Conservation (phyloP, 2,113 vertebrate species). For the Lepidothrix coronata region DNA sequence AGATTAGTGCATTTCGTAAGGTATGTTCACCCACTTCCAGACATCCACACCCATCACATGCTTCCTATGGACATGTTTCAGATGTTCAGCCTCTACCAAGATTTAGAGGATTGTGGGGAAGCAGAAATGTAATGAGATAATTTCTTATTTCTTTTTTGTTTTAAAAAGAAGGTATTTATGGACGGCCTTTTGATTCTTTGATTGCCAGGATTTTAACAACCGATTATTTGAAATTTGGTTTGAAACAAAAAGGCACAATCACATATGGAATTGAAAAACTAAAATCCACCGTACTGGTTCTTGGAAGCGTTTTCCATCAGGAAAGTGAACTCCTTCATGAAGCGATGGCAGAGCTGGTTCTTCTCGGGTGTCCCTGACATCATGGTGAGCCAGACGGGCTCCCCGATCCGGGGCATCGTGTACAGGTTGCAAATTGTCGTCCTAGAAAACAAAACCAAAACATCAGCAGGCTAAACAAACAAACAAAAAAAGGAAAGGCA, state of each 20-base stretch:
- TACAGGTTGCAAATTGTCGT: slow-evolving; percentile 96
- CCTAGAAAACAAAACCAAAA: slow-evolving; percentile 72
- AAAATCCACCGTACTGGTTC: slow-evolving; percentile 87
- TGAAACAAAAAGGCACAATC: not conserved
- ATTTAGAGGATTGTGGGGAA: not conserved
- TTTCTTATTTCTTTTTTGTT: not conserved
- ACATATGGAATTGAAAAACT: not conserved
- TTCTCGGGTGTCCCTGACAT: slow-evolving; percentile 93
- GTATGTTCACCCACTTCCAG: not conserved
- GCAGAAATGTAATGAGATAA: not conserved
- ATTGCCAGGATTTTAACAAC: not conserved
- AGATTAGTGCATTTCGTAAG: not conserved
- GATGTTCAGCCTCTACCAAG: not conserved
- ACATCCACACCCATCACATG: not conserved
- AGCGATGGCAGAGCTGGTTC: slow-evolving; percentile 94
- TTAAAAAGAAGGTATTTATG: not conserved
- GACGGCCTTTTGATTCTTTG: not conserved
- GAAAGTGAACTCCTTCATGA: slow-evolving; percentile 94
- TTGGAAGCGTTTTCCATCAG: slow-evolving; percentile 96
- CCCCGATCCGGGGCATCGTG: slow-evolving; percentile 94
- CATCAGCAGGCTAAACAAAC: not conserved
- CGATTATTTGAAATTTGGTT: not conserved
- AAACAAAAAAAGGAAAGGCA: not conserved
- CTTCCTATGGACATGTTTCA: not conserved
- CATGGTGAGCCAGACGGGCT: slow-evolving; percentile 98